A percentile compares a stretch with the other conserved stretches of the same genome.
Evolutionary conservation across 2,113 vertebrate genomes (phyloP).

Genomic region (Bos javanicus): DNA sequence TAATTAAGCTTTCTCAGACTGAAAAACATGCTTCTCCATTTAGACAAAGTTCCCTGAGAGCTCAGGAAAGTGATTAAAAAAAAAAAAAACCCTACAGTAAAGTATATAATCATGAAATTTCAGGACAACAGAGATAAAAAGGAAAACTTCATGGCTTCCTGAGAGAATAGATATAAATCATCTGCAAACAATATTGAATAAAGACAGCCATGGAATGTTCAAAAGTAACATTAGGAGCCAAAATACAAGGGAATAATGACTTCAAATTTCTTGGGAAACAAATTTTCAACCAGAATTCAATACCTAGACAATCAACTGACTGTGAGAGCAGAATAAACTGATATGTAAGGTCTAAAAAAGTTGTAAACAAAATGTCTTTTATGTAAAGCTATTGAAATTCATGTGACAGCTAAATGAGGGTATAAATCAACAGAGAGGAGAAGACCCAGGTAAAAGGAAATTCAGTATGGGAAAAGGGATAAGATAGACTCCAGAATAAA

Average conservation of each 20-base stretch:
- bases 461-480: neutral
- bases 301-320: neutral
- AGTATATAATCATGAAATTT: neutral
- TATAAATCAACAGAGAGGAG: neutral
- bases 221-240: neutral
- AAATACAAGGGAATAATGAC: neutral
- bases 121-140: neutral
- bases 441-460: neutral
- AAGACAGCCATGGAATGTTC: neutral
- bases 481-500: neutral
- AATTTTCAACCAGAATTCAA: neutral
- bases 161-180: neutral
- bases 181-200: neutral
- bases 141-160: neutral
- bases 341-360: neutral
- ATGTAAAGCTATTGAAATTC: neutral
- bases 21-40: neutral
- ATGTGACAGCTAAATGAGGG: neutral
- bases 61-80: neutral
- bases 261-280: neutral
- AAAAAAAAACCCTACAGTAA: neutral
- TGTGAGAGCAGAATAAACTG: neutral
- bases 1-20: neutral
- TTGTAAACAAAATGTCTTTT: neutral
- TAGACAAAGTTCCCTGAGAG: neutral